Percentiles rank a stretch among this genome's conserved stretches.
Conservation (phyloP, 2,888 invertebrate species). For the Helleia helle region DNA sequence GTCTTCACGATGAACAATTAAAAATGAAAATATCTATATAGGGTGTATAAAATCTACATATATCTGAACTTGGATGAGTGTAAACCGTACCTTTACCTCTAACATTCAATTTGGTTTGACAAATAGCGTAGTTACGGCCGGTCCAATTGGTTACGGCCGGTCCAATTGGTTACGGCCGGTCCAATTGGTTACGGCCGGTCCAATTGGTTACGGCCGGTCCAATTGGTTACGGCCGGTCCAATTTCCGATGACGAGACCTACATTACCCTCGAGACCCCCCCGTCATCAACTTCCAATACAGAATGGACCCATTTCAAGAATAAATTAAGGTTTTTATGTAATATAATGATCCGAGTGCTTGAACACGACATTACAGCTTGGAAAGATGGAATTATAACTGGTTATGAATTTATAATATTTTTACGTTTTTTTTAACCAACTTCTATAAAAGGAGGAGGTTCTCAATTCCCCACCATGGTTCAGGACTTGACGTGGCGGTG, state of each 20-base stretch:
- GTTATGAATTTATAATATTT: no score
- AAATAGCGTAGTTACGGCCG: slow-evolving; percentile 53
- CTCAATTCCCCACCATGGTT: no score
- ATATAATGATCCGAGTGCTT: slow-evolving; percentile 48
- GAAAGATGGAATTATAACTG: no score
- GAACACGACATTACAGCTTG: no score
- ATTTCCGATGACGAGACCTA: slow-evolving; percentile 66
- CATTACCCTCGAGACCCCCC: slow-evolving; percentile 65
- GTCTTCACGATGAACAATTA: no score
- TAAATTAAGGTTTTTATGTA: slow-evolving; percentile 67
- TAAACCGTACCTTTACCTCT: slow-evolving; percentile 30
- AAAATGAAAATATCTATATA: no score
- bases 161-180: slow-evolving; percentile 56
- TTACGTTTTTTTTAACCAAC: no score
- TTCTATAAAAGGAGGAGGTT: no score
- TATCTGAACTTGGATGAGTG: no score
- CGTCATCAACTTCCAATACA: slow-evolving; percentile 55
- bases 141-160: slow-evolving; percentile 56
- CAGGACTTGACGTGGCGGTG: no score
- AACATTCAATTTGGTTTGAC: slow-evolving; percentile 56
- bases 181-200: slow-evolving; percentile 56
- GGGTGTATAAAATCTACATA: no score
- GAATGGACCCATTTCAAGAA: slow-evolving; percentile 66
- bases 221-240: slow-evolving; percentile 57
- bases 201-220: slow-evolving; percentile 57